A percentile compares a stretch with the other conserved stretches of the same genome.
These are phyloP conservation scores for Amphipoea oculea DNA, from an alignment of 2,888 invertebrate species.

Conservation along the genomic window DNA sequence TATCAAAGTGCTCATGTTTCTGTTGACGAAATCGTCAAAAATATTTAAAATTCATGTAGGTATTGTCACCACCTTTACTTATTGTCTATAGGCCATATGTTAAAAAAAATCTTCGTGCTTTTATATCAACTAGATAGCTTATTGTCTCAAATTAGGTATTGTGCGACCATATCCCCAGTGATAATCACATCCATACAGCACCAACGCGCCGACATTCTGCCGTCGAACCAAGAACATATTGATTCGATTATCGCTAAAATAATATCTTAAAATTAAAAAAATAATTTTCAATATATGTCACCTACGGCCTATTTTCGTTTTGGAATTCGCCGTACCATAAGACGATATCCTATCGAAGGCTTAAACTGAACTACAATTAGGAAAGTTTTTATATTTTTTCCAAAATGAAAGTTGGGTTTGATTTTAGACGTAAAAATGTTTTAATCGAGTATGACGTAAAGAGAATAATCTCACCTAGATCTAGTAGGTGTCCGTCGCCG, in stretches of 20 bases:
- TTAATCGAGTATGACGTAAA: slow-evolving; percentile 63
- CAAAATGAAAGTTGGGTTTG: slow-evolving; percentile 21
- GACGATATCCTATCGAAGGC: background rate
- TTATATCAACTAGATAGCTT: background rate
- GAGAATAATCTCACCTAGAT: slow-evolving; percentile 65
- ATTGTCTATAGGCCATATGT: background rate
- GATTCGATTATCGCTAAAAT: background rate
- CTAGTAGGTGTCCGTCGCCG: slow-evolving; percentile 78
- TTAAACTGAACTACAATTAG: background rate
- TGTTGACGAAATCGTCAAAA: background rate
- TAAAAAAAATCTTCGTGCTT: background rate
- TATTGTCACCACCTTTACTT: background rate
- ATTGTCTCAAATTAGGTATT: background rate
- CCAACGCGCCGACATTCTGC: background rate
- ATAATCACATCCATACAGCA: background rate
- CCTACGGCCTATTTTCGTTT: background rate
- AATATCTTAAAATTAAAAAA: background rate
- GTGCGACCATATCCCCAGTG: background rate
- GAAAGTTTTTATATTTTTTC: slow-evolving; percentile 11
- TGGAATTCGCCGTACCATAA: background rate
- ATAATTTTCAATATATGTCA: background rate
- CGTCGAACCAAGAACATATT: background rate
- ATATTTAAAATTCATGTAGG: background rate
- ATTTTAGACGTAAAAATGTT: slow-evolving; percentile 41
- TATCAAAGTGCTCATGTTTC: background rate